phyloP scores from a whole-genome alignment of 2,888 invertebrate species.

The Cecidostiba fungosa region DNA sequence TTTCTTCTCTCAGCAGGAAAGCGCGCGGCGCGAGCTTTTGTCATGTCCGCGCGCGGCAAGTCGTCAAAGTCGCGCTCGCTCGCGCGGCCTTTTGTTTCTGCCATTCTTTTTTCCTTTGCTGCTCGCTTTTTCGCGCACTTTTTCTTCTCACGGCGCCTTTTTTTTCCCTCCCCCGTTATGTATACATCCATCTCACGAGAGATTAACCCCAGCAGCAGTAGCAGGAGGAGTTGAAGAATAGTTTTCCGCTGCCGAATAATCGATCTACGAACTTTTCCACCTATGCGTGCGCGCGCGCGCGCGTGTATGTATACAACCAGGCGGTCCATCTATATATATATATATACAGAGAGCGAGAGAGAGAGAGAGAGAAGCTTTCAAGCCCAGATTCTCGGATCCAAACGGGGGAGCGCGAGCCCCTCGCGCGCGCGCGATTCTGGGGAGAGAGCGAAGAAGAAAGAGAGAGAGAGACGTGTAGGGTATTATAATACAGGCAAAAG shows the following conservation, averaged over 20 bases:
- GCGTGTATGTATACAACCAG: neutral
- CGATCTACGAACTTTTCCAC: conserved; percentile 30
- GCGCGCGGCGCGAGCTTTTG: conserved; percentile 49
- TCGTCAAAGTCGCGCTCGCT: conserved; percentile 50
- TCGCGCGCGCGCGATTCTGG: neutral
- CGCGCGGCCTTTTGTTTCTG: conserved; percentile 42
- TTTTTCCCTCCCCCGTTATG: neutral
- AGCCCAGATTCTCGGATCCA: conserved; percentile 19
- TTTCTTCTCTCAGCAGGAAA: conserved; percentile 32
- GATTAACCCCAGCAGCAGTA: conserved; percentile 1
- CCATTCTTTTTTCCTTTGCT: conserved; percentile 29
- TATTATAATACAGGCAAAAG: neutral
- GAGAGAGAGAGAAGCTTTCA: neutral
- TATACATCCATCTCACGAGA: neutral
- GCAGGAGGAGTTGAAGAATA: conserved; percentile 1
- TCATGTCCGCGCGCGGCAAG: conserved; percentile 2
- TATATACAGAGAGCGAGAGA: neutral
- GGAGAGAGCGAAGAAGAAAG: neutral
- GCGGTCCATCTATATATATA: neutral
- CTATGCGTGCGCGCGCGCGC: neutral
- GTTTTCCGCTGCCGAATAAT: conserved; percentile 29
- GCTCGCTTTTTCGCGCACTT: conserved; percentile 7
- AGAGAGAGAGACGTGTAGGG: neutral
- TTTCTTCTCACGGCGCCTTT: neutral
- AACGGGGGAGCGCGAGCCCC: neutral